Conservation (phyloP, 2,797 vertebrate species). For the Acipenser ruthenus region DNA sequence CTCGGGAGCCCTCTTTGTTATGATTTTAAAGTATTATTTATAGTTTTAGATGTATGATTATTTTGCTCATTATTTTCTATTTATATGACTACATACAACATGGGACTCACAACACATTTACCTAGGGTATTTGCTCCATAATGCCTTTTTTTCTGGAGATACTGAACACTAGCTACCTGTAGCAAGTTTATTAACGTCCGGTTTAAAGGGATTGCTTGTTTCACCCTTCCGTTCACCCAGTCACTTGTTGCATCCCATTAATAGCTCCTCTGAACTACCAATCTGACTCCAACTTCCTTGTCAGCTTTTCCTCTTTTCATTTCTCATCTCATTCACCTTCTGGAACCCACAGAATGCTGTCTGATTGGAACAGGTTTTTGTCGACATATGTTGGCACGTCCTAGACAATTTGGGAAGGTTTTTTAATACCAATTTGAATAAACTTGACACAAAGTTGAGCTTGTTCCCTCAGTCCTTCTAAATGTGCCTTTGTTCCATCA, state of each 20-base stretch:
- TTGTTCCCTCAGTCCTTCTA: slow-evolving; percentile 37
- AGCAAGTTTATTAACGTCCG: too few relatives aligned
- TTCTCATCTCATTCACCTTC: slow-evolving; percentile 7
- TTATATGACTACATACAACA: too few relatives aligned
- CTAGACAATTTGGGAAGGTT: slow-evolving; percentile 9
- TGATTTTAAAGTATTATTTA: too few relatives aligned
- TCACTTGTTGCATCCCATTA: not conserved
- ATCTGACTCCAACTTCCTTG: slow-evolving; percentile 6
- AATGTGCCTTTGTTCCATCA: slow-evolving; percentile 70
- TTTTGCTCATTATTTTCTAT: too few relatives aligned
- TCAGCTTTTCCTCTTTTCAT: not conserved
- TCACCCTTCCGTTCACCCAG: not conserved
- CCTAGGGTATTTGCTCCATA: too few relatives aligned
- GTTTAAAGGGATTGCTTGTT: too few relatives aligned
- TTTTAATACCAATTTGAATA: slow-evolving; percentile 16
- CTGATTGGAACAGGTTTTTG: not conserved
- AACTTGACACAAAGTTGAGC: slow-evolving; percentile 15
- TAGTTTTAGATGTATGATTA: too few relatives aligned
- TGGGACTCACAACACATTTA: too few relatives aligned
- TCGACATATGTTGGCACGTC: not conserved
- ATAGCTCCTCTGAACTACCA: slow-evolving; percentile 11
- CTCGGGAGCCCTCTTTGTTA: too few relatives aligned
- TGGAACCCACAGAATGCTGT: not conserved
- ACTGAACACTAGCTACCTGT: too few relatives aligned
- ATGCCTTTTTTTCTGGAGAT: too few relatives aligned